Evolutionary conservation across 1,140 invertebrate genomes (phyloP).

Genomic region (Drosophila eugracilis): DNA sequence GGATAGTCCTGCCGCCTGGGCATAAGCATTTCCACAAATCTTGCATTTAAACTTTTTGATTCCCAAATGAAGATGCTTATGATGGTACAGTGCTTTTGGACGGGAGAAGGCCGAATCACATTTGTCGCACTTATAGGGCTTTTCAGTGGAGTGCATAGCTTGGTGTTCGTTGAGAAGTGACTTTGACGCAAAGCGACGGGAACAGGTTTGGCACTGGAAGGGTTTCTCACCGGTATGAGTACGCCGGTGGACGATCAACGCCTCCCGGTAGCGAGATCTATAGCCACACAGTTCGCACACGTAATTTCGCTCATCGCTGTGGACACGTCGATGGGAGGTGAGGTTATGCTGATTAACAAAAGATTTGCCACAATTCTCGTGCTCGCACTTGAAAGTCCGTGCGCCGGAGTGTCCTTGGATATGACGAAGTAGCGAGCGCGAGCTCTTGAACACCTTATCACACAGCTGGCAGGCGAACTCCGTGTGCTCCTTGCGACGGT

Average conservation of each 20-base stretch:
- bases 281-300: constrained; percentile 78
- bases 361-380: constrained; percentile 72
- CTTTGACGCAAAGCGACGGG: constrained; percentile 69
- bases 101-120: constrained; percentile 93
- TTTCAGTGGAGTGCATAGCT: constrained; percentile 92
- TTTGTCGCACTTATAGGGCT: constrained; percentile 90
- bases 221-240: constrained; percentile 99
- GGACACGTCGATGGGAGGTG: constrained; percentile 63
- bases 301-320: constrained; percentile 65
- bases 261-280: constrained; percentile 87
- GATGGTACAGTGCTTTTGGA: constrained; percentile 94
- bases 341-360: constrained; percentile 72
- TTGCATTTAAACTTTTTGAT: constrained; percentile 93
- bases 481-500: constrained; percentile 60
- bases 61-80: constrained; percentile 92
- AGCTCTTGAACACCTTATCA: constrained; percentile 68
- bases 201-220: constrained; percentile 85
- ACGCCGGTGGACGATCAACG: constrained; percentile 96
- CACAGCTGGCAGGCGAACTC: constrained; percentile 65
- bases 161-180: constrained; percentile 85
- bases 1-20: constrained; percentile 75
- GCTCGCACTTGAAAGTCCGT: constrained; percentile 64
- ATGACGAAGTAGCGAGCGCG: constrained; percentile 58
- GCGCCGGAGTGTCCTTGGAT: constrained; percentile 61
- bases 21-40: constrained; percentile 80